These are phyloP conservation scores for Suricata suricatta DNA, from an alignment of 2,113 vertebrate species.

Conservation along the genomic window DNA sequence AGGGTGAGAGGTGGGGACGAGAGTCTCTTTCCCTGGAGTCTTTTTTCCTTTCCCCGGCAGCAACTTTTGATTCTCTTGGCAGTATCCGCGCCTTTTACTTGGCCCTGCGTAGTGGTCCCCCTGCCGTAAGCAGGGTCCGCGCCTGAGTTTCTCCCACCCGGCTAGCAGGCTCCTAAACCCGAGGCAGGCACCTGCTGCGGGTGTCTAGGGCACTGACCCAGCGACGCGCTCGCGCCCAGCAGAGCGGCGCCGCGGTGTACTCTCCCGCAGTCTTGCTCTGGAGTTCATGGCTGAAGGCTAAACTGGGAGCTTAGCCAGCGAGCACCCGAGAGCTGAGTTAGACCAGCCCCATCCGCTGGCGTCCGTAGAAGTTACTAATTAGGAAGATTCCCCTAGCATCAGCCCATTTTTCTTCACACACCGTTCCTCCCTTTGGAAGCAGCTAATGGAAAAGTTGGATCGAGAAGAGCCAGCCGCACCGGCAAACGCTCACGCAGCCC, in stretches of 20 bases:
- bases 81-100: too few relatives aligned
- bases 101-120: not conserved
- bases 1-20: not conserved
- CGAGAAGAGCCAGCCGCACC: not conserved
- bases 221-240: accelerated
- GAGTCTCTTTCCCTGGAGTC: not conserved
- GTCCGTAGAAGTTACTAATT: not conserved
- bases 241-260: not conserved
- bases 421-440: not conserved
- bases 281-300: not conserved
- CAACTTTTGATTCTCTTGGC: conserved; percentile 38
- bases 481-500: not conserved
- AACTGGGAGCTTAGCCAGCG: not conserved
- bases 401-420: not conserved
- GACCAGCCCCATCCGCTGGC: not conserved
- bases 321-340: not conserved
- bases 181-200: not conserved
- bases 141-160: not conserved
- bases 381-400: not conserved
- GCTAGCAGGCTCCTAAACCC: not conserved
- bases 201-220: not conserved
- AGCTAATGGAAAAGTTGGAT: conserved; percentile 58
- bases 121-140: not conserved
- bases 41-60: not conserved
- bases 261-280: not conserved